Evolutionary conservation across 2,113 vertebrate genomes (phyloP), one percentile per base, ranked within the genome.

Genomic region (Cyprinodon tularosa): DNA sequence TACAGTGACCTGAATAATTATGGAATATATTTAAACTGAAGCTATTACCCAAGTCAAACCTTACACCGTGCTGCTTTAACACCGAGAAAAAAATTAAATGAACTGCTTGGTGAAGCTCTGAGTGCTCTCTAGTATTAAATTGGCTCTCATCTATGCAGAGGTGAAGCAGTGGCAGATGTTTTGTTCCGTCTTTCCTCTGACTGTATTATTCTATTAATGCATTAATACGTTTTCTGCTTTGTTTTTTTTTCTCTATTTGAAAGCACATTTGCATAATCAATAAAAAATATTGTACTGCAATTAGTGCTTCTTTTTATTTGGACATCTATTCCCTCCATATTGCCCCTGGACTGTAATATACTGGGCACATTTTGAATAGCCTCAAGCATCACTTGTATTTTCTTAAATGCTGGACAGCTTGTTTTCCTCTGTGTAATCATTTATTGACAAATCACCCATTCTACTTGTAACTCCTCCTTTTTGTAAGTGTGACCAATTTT

Each of bases 381-480:
- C 2, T 1, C 42, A 22, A 12, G 22, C 40, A 1, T 44, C 38
- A 3, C 39, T 38, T 64, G 47, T 2, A 12, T 36, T 47, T 76
- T 22, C 40, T 69, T 44, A 22, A 12, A 53, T 12, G 47, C 42
- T 67, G 72, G 60, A 59, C 29, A 70, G 17, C 77, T 20, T 78
- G 36, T 63, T n/a, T 62, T 12, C 37, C 59, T 60, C 13, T 80
- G 20, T 68, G 17, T 39, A 12, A 74, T 12, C 38, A 60, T 77
- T 64, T 81, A 83, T 88, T 71, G 81, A 82, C 71, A 47, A 29
- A 5, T 50, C 37, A 37, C 45, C 66, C 36, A 76, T 86, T 77
- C 86, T 80, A 76, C 47, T 74, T 69, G 79, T n/a, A 73, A 80
- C 53, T 75, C 38, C 17, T 22, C 22, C 42, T 17, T 29, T 12